Base-by-base conservation (phyloP, 2,113 vertebrate genomes). In the Silurus meridionalis region DNA sequence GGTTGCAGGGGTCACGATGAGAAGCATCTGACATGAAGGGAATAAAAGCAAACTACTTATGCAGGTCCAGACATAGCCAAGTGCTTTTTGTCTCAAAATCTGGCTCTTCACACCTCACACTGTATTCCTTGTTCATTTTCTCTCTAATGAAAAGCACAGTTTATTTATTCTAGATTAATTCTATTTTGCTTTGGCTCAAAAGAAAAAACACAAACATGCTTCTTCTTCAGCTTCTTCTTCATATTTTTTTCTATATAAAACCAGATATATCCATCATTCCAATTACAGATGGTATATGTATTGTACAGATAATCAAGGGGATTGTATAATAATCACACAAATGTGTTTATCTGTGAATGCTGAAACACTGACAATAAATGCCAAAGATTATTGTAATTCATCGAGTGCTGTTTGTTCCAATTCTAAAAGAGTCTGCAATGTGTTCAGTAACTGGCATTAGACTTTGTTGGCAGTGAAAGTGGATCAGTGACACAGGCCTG, bases 1-100 rank as follows among this genome's bases (percentile, higher is more conserved):
- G 88, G 84, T 72, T 85, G 72, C 8, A 77, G 79, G 91, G 92
- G 92, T 94, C 91, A 92, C 89, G 84, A 92, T 85, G 89, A 88
- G 84, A 89, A 87, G 88, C 85, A 82, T 89, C 61, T 71, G 83
- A 86, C 75, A 83, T 63, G 84, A 60, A 53, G 83, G 75, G 79
- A 84, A 87, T 88, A 87, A 87, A 87, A 53, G 75, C 78, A 88
- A 89, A 86, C 82, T 84, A 84, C 86, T 89, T 87, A 88, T 85
- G 37, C 83, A 88, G 88, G 88, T 88, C 81, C 58, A 86, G 83
- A 88, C 87, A 88, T 79, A 58, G 3, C 52, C 50, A 57, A 83
- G 60, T 87, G 58, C 80, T 63, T 86, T 88, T 87, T 88, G 83
- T 80, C 80, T 87, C n/a, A 83, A 67, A 87, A 75, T 74, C 48